Evolutionary conservation across 2,113 vertebrate species (phyloP).

Genomic region (Falco punctatus): DNA sequence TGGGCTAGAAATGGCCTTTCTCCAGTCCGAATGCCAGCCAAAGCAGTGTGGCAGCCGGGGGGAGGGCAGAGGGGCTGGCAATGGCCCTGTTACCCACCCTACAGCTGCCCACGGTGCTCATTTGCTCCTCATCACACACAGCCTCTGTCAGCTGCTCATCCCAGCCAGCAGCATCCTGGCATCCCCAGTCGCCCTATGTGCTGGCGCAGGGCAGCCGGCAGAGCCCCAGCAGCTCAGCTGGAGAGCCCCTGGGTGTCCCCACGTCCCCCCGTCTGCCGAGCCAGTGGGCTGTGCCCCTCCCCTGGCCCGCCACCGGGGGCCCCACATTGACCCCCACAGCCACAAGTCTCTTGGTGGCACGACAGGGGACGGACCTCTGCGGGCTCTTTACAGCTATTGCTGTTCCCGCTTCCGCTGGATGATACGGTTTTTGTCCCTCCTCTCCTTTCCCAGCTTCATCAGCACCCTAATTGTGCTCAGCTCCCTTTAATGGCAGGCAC

Average conservation of each 20-base stretch:
- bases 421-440: background rate
- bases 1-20: background rate
- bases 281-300: fast-evolving
- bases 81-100: background rate
- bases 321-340: background rate
- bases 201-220: background rate
- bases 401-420: background rate
- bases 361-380: fast-evolving
- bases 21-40: fast-evolving
- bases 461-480: background rate
- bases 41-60: fast-evolving
- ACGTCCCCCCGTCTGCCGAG: background rate
- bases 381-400: background rate
- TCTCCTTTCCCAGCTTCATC: background rate
- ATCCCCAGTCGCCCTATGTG: fast-evolving
- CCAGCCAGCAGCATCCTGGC: background rate
- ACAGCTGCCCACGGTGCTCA: background rate
- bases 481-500: background rate
- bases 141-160: background rate
- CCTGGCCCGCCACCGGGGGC: fast-evolving
- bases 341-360: background rate
- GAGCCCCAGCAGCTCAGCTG: background rate
- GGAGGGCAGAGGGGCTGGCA: fast-evolving
- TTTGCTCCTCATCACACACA: background rate
- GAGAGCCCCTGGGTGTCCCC: background rate